Conservation (phyloP, 2,797 vertebrate species). For the Poecilia wingei region DNA sequence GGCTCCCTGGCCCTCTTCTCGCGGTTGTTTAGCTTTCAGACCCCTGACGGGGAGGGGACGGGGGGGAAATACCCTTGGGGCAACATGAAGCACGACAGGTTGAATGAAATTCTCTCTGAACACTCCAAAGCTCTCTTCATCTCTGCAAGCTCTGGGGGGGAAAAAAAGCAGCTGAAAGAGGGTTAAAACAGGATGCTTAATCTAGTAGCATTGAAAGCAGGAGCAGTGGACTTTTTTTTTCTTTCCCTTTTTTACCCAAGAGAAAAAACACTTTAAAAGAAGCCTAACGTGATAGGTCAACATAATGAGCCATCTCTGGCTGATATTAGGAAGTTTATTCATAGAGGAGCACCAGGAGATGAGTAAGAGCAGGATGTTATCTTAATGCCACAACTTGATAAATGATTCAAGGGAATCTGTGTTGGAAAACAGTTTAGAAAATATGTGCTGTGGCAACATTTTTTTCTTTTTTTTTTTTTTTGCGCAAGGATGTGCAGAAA, state of each 20-base stretch:
- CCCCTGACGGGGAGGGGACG: conserved; percentile 57
- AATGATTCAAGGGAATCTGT: conserved; percentile 64
- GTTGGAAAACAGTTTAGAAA: conserved; percentile 51
- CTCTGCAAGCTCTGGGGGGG: conserved; percentile 64
- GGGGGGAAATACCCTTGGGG: conserved; percentile 54
- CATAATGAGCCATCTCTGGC: conserved; percentile 75
- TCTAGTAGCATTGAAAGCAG: conserved; percentile 53
- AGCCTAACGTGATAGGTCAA: conserved; percentile 57
- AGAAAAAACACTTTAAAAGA: conserved; percentile 73
- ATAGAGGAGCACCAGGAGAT: conserved; percentile 63
- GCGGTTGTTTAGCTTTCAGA: conserved; percentile 71
- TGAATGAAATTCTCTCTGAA: conserved; percentile 73
- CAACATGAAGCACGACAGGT: conserved; percentile 69
- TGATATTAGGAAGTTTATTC: conserved; percentile 78
- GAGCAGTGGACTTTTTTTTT: conserved; percentile 32
- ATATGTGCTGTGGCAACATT: conserved; percentile 32
- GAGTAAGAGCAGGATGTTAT: conserved; percentile 71
- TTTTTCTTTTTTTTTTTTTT: conserved; percentile 28
- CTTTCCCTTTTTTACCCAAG: conserved; percentile 41
- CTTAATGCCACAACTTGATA: conserved; percentile 75
- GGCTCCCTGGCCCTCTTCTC: conserved; percentile 59
- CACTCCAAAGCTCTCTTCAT: conserved; percentile 73
- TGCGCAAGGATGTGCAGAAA: conserved; percentile 25
- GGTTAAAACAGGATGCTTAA: conserved; percentile 73
- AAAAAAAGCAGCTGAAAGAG: conserved; percentile 53